phyloP scores from a whole-genome alignment of 2,113 vertebrate genomes.

The Balaeniceps rex region DNA sequence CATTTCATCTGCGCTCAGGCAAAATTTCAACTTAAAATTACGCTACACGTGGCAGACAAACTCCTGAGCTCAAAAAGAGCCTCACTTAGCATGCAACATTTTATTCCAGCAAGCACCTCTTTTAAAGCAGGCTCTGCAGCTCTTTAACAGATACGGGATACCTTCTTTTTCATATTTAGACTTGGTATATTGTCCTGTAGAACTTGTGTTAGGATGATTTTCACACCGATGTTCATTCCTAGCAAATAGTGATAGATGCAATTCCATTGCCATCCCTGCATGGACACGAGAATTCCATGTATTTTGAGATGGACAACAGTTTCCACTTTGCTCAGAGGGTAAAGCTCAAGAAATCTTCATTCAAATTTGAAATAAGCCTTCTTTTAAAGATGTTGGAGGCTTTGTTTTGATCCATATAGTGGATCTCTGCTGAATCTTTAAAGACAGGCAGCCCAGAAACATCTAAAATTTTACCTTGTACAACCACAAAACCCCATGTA shows the following conservation, averaged over 20 bases:
- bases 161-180: background rate
- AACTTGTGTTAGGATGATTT: background rate
- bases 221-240: background rate
- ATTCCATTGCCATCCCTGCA: background rate
- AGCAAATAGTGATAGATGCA: background rate
- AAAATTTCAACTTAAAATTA: background rate
- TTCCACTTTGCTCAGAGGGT: background rate
- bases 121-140: background rate
- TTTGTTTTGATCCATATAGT: background rate
- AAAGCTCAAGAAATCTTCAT: background rate
- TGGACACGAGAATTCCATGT: background rate
- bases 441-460: background rate
- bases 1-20: background rate
- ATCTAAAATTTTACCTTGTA: background rate
- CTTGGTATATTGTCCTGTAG: background rate
- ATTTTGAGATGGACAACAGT: background rate
- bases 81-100: background rate
- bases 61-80: background rate
- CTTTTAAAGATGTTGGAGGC: background rate
- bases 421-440: background rate
- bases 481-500: background rate
- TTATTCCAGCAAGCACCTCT: background rate
- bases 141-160: background rate
- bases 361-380: background rate
- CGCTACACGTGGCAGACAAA: background rate